Base-by-base conservation (phyloP, 2,888 invertebrate species). In the Thelaira solivaga region DNA sequence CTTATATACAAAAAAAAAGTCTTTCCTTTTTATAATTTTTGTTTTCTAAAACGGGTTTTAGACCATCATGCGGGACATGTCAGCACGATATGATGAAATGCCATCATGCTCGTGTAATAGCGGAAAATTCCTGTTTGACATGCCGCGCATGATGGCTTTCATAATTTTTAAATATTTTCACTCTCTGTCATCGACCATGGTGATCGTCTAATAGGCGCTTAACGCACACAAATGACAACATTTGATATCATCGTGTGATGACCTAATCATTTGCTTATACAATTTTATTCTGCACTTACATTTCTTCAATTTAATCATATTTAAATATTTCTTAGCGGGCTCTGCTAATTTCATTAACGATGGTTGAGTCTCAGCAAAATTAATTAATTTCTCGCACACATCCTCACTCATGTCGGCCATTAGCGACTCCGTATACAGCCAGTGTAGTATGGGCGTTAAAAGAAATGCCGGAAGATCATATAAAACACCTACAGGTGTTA, bases 371-470 rank as follows among this genome's bases (percentile, higher is more conserved):
- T 91, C 90, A 18, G 90, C 88, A 43, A 89, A 88, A 73, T 88
- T 86, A 20, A 92, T 90, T 74, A 93, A 91, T 81, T 90, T 90
- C 67, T 90, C 89, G 22, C 92, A 92, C 6, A 91, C 90, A 24
- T 90, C 90, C 84, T 92, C 92, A 11, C 90, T 90, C 82, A 93
- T 86, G 67, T 90, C 91, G 18, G 90, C 87, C 31, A 93, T 92
- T 82, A 93, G 87, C 81, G 92, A 92, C 84, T 93, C 92, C 1
- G 92, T 90, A 83, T 93, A 93, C 26, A 93, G 86, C 88, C 91
- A 93, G 86, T 93, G 91, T 20, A 93, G 86, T 22, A 92, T 90
- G 7, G 92, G 91, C 55, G 90, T 90, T 41, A 93, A 83, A n/a
- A 93, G 92, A 83, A 91, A 92, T 80, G 92, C 91, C 1, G 91